Conservation (phyloP, 2,797 vertebrate species). For the Thaleichthys pacificus region DNA sequence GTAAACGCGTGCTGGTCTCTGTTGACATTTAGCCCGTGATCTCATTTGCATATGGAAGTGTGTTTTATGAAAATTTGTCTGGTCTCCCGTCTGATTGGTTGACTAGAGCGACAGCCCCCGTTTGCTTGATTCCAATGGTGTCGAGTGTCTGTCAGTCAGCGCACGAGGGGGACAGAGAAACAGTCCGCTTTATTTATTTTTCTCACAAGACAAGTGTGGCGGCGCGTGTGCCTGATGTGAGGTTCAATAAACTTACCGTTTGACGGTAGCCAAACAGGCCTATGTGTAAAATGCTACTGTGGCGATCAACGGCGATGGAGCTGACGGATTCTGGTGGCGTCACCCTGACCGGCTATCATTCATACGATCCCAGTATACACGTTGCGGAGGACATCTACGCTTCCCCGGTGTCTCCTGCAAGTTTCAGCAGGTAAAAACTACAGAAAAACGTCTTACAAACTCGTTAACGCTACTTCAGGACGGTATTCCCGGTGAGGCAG, state of each 20-base stretch:
- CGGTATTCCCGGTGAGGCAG: constrained; percentile 5
- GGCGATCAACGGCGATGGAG: constrained; percentile 45
- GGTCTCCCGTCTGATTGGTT: constrained; percentile 39
- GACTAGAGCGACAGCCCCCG: not conserved
- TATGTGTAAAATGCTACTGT: not conserved
- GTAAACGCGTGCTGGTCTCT: constrained; percentile 2
- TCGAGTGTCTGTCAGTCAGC: constrained; percentile 19
- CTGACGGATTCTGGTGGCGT: constrained; percentile 81
- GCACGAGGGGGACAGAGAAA: constrained; percentile 6
- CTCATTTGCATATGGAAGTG: not conserved
- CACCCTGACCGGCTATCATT: constrained; percentile 85
- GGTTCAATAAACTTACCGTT: not conserved
- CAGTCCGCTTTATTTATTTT: constrained; percentile 37
- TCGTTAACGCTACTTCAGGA: not conserved
- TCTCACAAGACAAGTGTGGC: not conserved
- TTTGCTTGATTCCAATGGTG: constrained; percentile 2
- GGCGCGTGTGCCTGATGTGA: constrained; percentile 9
- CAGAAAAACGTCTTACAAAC: not conserved
- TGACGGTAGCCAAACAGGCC: constrained; percentile 1
- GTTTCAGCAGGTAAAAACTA: constrained; percentile 72
- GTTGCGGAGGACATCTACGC: constrained; percentile 69
- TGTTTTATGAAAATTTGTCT: constrained; percentile 18
- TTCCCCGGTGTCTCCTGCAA: constrained; percentile 61
- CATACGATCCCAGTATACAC: constrained; percentile 68
- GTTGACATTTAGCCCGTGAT: constrained; percentile 3